Evolutionary conservation across 2,797 vertebrate species (phyloP).

Genomic region (Monodelphis domestica): DNA sequence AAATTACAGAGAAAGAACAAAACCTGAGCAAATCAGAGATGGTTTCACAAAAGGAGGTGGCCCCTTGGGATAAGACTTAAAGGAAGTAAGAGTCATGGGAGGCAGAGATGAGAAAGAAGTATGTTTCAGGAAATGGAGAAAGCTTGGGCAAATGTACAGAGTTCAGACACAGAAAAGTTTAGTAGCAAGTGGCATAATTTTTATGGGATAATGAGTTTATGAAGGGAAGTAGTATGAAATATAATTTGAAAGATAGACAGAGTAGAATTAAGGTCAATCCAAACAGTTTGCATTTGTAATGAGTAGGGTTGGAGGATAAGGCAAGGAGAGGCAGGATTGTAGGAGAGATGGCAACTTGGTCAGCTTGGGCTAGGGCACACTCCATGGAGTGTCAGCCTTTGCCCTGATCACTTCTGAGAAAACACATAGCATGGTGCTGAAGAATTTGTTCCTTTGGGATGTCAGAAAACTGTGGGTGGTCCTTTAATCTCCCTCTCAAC

Average conservation of each 20-base stretch:
- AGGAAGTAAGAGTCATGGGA: not conserved
- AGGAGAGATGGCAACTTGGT: not conserved
- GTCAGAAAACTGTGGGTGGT: too few relatives aligned
- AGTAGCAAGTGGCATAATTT: not conserved
- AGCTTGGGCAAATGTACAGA: not conserved
- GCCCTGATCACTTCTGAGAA: too few relatives aligned
- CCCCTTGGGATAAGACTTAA: not conserved
- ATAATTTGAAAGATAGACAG: not conserved
- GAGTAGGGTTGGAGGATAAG: not conserved
- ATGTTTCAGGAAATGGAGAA: not conserved
- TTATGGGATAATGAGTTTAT: not conserved
- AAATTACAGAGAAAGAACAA: not conserved
- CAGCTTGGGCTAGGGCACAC: not conserved
- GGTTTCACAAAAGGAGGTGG: not conserved
- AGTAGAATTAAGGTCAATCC: not conserved
- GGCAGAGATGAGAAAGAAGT: not conserved
- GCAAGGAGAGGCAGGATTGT: not conserved
- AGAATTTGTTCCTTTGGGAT: too few relatives aligned
- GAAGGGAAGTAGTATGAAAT: not conserved
- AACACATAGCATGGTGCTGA: too few relatives aligned
- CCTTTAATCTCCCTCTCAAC: not conserved
- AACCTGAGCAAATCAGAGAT: not conserved
- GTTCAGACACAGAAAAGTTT: not conserved
- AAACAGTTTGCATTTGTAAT: not conserved
- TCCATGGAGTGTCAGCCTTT: not conserved